Conservation (phyloP, 2,888 invertebrate genomes). For the Pinctada fucata region DNA sequence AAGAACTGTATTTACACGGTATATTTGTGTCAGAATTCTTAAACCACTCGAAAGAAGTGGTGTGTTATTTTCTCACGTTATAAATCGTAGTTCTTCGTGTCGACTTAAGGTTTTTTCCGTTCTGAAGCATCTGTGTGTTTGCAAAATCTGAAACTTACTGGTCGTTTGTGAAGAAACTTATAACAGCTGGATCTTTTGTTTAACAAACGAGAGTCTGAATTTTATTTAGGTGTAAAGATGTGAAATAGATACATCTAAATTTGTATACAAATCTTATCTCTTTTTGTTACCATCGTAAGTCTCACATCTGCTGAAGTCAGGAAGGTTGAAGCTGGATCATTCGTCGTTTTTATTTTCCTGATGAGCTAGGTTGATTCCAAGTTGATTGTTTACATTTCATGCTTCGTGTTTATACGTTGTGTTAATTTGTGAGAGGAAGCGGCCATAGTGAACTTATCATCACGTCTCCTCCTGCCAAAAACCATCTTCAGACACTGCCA, state of each 20-base stretch:
- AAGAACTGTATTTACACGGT: too few relatives aligned
- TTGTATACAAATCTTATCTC: slow-evolving; percentile 31
- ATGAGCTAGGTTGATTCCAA: slow-evolving; percentile 30
- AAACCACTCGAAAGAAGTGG: too few relatives aligned
- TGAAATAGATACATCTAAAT: slow-evolving; percentile 38
- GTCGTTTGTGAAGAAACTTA: too few relatives aligned
- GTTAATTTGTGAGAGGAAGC: slow-evolving; percentile 61
- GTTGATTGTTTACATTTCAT: slow-evolving; percentile 57
- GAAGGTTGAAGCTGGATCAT: slow-evolving; percentile 34
- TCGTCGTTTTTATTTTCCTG: slow-evolving; percentile 35
- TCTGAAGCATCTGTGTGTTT: too few relatives aligned
- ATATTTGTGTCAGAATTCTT: too few relatives aligned
- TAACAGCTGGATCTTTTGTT: slow-evolving; percentile 39
- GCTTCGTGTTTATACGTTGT: slow-evolving; percentile 61
- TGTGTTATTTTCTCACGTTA: too few relatives aligned
- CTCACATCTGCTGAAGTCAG: slow-evolving; percentile 34
- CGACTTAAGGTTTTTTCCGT: too few relatives aligned
- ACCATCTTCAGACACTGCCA: slow-evolving; percentile 28
- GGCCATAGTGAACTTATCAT: slow-evolving; percentile 38
- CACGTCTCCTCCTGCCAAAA: slow-evolving; percentile 38
- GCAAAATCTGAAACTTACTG: too few relatives aligned
- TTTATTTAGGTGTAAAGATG: slow-evolving; percentile 36
- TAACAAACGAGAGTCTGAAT: slow-evolving; percentile 37
- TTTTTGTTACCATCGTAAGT: slow-evolving; percentile 18
- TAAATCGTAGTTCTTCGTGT: too few relatives aligned